Evolutionary conservation across 1,140 invertebrate species (phyloP).

Genomic region (Drosophila elegans): DNA sequence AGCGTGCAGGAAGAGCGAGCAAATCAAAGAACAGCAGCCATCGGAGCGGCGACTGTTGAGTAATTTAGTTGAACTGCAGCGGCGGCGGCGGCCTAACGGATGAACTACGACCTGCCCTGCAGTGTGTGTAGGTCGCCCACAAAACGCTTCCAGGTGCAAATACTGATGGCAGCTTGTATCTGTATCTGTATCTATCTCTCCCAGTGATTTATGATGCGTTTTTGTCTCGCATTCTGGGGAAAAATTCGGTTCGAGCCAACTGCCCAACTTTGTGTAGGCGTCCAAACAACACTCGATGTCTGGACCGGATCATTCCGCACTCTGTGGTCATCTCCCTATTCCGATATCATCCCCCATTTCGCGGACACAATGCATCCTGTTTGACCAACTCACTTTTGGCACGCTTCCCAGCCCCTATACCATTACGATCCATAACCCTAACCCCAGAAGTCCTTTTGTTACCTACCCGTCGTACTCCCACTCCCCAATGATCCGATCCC

Average conservation of each 20-base stretch:
- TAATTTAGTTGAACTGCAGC: constrained; percentile 62
- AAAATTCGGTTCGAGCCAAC: constrained; percentile 37
- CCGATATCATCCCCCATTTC: constrained; percentile 46
- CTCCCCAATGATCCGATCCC: constrained; percentile 2
- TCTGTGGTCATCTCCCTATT: constrained; percentile 56
- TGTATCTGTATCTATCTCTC: not conserved
- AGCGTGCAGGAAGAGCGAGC: constrained; percentile 50
- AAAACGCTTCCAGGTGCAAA: constrained; percentile 72
- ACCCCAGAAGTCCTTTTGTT: constrained; percentile 41
- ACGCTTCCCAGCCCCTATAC: constrained; percentile 72
- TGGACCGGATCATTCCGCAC: constrained; percentile 38
- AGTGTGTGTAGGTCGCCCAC: constrained; percentile 56
- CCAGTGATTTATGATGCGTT: constrained; percentile 68
- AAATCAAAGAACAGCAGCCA: constrained; percentile 38
- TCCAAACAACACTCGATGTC: constrained; percentile 55
- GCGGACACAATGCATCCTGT: constrained; percentile 46
- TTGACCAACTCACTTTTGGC: constrained; percentile 76
- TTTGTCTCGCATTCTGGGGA: constrained; percentile 56
- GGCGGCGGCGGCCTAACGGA: not conserved
- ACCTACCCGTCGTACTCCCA: constrained; percentile 20
- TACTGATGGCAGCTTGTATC: constrained; percentile 8
- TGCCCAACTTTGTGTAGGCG: constrained; percentile 73
- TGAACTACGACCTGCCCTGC: constrained; percentile 43
- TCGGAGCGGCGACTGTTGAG: constrained; percentile 54
- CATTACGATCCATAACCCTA: constrained; percentile 58